phyloP scores from a whole-genome alignment of 53 echinoderm and acorn worm genomes.

The Luidia sarsii region DNA sequence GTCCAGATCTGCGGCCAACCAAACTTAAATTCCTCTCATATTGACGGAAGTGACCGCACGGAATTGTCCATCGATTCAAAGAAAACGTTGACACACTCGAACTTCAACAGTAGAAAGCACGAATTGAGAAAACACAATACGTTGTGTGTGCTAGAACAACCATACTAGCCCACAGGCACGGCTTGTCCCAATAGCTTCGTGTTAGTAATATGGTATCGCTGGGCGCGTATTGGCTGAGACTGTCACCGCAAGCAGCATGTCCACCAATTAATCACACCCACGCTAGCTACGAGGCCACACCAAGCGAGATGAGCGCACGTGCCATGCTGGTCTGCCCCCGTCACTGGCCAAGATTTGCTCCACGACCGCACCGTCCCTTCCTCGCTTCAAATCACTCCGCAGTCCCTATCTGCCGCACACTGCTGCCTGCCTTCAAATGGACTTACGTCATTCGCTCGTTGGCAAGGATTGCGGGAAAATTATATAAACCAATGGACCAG shows the following conservation, averaged over 20 bases:
- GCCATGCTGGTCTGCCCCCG: neutral
- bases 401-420: too few relatives aligned
- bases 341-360: neutral
- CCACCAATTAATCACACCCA: slow-evolving; percentile 29
- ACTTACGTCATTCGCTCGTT: neutral
- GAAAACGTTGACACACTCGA: neutral
- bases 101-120: neutral
- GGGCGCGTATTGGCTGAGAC: neutral
- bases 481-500: neutral
- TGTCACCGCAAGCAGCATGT: neutral
- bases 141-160: too few relatives aligned
- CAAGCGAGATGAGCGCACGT: neutral
- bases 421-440: too few relatives aligned
- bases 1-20: neutral
- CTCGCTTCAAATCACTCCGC: neutral
- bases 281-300: neutral
- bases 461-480: neutral
- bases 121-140: too few relatives aligned
- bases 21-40: too few relatives aligned
- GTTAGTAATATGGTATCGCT: slow-evolving; percentile 20
- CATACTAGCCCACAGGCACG: too few relatives aligned
- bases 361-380: too few relatives aligned
- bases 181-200: too few relatives aligned
- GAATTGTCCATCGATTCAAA: neutral
- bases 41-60: too few relatives aligned